phyloP scores from a whole-genome alignment of 2,888 invertebrate species.

The Arrhopalites spinosus region DNA sequence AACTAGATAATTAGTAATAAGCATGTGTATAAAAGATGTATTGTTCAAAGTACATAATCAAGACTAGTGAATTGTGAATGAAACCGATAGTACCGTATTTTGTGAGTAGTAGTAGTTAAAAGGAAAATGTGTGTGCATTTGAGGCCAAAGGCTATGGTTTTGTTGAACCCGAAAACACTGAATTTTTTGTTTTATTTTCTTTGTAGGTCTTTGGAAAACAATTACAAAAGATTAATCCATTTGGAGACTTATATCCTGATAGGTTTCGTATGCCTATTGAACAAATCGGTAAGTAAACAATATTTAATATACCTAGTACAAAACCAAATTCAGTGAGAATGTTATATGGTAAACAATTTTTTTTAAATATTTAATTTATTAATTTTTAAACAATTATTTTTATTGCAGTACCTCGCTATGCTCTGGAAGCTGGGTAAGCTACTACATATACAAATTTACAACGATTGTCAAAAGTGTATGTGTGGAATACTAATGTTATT shows the following conservation, averaged over 20 bases:
- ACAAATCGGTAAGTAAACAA: conserved; percentile 36
- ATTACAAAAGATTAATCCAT: conserved; percentile 45
- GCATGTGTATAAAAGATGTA: neutral
- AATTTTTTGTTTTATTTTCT: neutral
- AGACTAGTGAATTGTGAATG: neutral
- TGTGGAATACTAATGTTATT: neutral
- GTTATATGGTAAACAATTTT: too few species aligned
- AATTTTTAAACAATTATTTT: neutral
- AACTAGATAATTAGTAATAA: conserved; percentile 1
- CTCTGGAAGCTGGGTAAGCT: conserved; percentile 54
- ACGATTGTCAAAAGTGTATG: neutral
- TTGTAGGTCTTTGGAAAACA: conserved; percentile 39
- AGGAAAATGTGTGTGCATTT: neutral
- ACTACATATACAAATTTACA: neutral
- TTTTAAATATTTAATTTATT: too few species aligned
- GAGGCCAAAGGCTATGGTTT: neutral
- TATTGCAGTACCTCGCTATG: conserved; percentile 49
- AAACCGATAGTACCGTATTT: neutral
- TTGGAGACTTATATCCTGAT: conserved; percentile 41
- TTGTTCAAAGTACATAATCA: neutral
- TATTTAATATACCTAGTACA: too few species aligned
- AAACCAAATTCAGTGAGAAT: too few species aligned
- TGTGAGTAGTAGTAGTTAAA: neutral
- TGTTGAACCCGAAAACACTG: neutral
- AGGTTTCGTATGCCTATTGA: conserved; percentile 48